A percentile compares a stretch with the other conserved stretches of the same genome.
phyloP scores from a whole-genome alignment of 2,797 vertebrate genomes.

The Chiloscyllium punctatum region DNA sequence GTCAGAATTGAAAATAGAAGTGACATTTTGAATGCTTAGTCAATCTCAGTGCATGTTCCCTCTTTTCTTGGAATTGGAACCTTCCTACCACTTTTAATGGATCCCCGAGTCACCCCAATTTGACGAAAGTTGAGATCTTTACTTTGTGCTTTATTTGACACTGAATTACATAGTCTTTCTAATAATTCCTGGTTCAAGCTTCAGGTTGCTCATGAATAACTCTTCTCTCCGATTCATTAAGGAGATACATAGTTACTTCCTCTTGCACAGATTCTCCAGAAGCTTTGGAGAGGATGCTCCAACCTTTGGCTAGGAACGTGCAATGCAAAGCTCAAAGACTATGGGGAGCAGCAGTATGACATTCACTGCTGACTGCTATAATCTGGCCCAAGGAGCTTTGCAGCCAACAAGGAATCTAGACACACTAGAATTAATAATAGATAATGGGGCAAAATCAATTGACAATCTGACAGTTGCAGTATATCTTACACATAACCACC shows the following conservation, averaged over 20 bases:
- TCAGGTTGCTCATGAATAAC: not conserved
- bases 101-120: no score
- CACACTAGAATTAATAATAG: not conserved
- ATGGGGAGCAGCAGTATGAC: not conserved
- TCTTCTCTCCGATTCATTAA: not conserved
- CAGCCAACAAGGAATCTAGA: not conserved
- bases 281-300: not conserved
- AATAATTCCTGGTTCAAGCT: not conserved
- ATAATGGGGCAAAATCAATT: not conserved
- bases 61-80: no score
- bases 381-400: not conserved
- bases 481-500: not conserved
- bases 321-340: not conserved
- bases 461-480: not conserved
- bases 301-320: not conserved
- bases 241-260: not conserved
- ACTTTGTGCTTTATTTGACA: no score
- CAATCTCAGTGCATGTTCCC: no score
- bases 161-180: no score
- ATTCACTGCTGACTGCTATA: not conserved
- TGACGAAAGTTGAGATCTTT: no score
- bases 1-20: no score
- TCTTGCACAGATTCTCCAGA: not conserved
- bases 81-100: no score
- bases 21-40: no score